Evolutionary conservation across 2,888 invertebrate genomes (phyloP).

Genomic region (Drosophila kuntzei): DNA sequence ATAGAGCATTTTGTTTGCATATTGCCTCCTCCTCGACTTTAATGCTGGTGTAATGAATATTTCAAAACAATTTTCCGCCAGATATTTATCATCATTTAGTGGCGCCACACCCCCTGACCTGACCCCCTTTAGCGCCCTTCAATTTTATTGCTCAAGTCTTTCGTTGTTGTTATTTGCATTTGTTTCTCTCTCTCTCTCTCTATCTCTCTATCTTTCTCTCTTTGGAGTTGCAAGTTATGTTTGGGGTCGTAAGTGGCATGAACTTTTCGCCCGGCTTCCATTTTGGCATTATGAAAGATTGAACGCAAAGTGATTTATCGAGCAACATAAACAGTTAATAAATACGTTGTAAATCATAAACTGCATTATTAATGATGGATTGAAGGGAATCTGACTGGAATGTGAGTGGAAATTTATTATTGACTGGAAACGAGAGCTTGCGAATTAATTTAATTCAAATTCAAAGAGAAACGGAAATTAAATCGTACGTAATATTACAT

Average conservation of each 20-base stretch:
- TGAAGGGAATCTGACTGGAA: not conserved
- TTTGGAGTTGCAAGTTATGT: conserved; percentile 2
- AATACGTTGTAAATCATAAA: conserved; percentile 57
- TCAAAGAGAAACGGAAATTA: conserved; percentile 1
- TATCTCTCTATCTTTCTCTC: conserved; percentile 3
- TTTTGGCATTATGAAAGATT: conserved; percentile 55
- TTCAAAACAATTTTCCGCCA: conserved; percentile 47
- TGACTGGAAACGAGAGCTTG: not conserved
- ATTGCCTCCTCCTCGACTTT: not conserved
- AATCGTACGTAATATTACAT: not conserved
- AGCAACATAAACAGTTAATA: conserved; percentile 63
- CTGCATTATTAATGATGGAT: conserved; percentile 25
- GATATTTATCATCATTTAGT: conserved; percentile 52
- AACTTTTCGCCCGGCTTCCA: conserved; percentile 54
- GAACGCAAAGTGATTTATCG: conserved; percentile 57
- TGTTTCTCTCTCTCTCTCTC: not conserved
- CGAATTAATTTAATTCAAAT: conserved; percentile 1
- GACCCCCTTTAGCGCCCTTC: conserved; percentile 33
- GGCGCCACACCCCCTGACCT: conserved; percentile 11
- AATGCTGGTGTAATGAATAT: conserved; percentile 24
- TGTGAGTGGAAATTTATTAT: conserved; percentile 10
- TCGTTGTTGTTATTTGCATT: conserved; percentile 2
- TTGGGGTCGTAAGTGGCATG: conserved; percentile 47
- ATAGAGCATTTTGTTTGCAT: conserved; percentile 14
- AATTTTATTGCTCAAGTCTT: conserved; percentile 54